A percentile compares a stretch with the other conserved stretches of the same genome.
Evolutionary conservation across 2,888 invertebrate genomes (phyloP).

Genomic region (Maniola hyperantus): DNA sequence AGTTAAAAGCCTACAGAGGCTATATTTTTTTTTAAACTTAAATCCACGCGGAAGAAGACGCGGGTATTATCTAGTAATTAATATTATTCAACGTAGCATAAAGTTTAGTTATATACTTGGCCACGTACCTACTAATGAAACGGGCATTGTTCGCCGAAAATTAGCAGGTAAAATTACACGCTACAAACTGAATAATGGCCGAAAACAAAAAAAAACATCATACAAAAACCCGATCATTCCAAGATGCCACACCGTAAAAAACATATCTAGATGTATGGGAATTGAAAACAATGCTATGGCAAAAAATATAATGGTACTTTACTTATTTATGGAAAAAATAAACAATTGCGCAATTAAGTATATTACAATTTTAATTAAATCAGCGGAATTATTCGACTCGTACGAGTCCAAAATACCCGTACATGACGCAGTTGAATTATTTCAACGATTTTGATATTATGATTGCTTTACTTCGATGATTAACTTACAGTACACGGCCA

Average conservation of each 20-base stretch:
- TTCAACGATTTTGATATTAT: constrained; percentile 6
- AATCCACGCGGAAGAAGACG: too few species aligned
- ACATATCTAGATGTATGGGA: constrained; percentile 12
- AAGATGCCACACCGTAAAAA: constrained; percentile 17
- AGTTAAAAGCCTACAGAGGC: too few species aligned
- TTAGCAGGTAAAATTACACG: constrained; percentile 13
- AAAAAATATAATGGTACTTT: constrained; percentile 20
- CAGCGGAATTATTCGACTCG: constrained; percentile 2
- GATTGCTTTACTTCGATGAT: background rate
- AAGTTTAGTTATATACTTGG: background rate
- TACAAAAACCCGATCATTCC: constrained; percentile 7
- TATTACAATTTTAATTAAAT: constrained; percentile 16
- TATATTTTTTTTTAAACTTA: too few species aligned
- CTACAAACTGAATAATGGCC: background rate
- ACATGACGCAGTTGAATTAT: background rate
- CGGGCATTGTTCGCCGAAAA: background rate
- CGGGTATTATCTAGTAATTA: background rate
- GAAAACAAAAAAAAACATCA: constrained; percentile 7
- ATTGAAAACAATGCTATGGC: constrained; percentile 14
- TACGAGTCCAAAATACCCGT: too few species aligned
- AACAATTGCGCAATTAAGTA: constrained; percentile 13
- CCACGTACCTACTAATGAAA: constrained; percentile 2
- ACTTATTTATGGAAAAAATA: constrained; percentile 11
- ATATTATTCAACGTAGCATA: constrained; percentile 1
- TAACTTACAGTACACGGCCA: too few species aligned